Percentiles rank a stretch among this genome's conserved stretches.
Evolutionary conservation across 92 coral and sea anemone genomes (phyloP).

Genomic region (Epizoanthus rinbou): DNA sequence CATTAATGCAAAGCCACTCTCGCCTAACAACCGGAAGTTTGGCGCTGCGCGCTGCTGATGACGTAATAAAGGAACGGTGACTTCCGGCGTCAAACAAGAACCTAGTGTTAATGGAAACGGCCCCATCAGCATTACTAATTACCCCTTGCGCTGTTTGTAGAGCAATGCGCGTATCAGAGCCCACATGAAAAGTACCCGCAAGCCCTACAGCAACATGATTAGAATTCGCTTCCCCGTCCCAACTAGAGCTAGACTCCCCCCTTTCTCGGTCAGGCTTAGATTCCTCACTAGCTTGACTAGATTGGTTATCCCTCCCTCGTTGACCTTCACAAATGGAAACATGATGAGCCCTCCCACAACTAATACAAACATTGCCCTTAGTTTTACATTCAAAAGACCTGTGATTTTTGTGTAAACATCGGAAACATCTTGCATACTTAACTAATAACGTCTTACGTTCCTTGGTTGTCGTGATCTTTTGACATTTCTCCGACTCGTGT

Average conservation of each 20-base stretch:
- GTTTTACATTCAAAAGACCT: background rate
- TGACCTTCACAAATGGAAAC: conserved; percentile 1
- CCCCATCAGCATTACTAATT: background rate
- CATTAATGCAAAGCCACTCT: background rate
- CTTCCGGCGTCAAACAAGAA: conserved; percentile 4
- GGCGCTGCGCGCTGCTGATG: conserved; percentile 3
- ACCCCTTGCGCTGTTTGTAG: conserved; percentile 26
- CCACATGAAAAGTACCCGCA: conserved; percentile 10
- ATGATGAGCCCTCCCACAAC: conserved; percentile 17
- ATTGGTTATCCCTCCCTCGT: background rate
- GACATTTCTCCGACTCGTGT: too few species aligned
- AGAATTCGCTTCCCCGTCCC: background rate
- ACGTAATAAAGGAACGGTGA: conserved; percentile 19
- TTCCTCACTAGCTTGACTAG: too few species aligned
- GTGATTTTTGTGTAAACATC: conserved; percentile 2
- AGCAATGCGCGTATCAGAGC: conserved; percentile 1
- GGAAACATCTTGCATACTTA: conserved; percentile 8
- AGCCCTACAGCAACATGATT: conserved; percentile 10
- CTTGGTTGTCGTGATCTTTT: too few species aligned
- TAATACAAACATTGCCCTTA: background rate
- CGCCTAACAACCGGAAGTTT: background rate
- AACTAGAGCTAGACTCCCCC: background rate
- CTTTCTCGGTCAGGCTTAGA: background rate
- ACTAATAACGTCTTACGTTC: too few species aligned
- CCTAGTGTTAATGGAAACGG: background rate